phyloP scores from a whole-genome alignment of 2,888 invertebrate genomes.

The Thera obeliscata region DNA sequence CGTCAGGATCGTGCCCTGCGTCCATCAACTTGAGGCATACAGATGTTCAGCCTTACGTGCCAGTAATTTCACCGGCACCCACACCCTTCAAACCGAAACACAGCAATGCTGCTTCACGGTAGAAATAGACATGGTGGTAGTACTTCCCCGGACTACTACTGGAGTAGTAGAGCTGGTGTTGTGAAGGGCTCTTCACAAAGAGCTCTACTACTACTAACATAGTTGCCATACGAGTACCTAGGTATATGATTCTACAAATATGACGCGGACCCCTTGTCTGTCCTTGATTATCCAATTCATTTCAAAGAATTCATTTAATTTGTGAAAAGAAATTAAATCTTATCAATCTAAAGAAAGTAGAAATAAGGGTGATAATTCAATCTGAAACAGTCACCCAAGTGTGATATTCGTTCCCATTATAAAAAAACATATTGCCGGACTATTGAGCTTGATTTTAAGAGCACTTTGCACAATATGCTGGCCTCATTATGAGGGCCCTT shows the following conservation, averaged over 20 bases:
- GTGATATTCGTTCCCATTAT: slow-evolving; percentile 62
- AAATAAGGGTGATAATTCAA: slow-evolving; percentile 45
- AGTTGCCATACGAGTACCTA: too few relatives aligned
- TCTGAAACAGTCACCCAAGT: slow-evolving; percentile 46
- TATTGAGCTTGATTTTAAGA: slow-evolving; percentile 71
- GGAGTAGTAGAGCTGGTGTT: too few relatives aligned
- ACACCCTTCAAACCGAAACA: too few relatives aligned
- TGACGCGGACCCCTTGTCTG: slow-evolving; percentile 1
- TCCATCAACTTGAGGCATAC: too few relatives aligned
- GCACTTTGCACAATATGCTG: slow-evolving; percentile 79
- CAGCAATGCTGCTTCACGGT: too few relatives aligned
- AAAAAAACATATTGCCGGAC: slow-evolving; percentile 77
- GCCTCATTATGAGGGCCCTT: slow-evolving; percentile 83
- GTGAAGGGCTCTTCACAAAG: too few relatives aligned
- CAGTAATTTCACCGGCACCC: too few relatives aligned
- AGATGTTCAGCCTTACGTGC: too few relatives aligned
- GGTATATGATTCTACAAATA: not conserved
- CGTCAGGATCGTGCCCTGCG: too few relatives aligned
- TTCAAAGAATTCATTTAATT: slow-evolving; percentile 13
- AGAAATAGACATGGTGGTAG: too few relatives aligned
- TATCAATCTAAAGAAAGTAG: slow-evolving; percentile 8
- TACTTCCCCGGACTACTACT: too few relatives aligned
- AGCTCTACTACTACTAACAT: too few relatives aligned
- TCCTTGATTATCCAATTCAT: slow-evolving; percentile 3
- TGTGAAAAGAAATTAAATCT: slow-evolving; percentile 13